Percentiles rank a stretch among this genome's conserved stretches.
phyloP scores from a whole-genome alignment of 1,140 invertebrate genomes.

The Hesperophylax magnus region DNA sequence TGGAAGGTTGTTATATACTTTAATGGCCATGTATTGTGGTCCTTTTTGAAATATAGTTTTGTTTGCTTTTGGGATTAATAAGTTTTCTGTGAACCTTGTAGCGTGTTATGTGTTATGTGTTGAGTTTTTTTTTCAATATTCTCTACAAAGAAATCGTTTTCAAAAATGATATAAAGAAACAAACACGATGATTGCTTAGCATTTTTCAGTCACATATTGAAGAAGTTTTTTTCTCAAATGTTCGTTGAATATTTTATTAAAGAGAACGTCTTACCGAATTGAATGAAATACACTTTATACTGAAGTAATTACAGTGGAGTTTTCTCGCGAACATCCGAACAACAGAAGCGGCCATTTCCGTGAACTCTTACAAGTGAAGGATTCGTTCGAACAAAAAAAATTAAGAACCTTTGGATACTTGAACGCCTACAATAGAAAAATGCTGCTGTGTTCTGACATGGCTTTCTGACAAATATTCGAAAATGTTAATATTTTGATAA shows the following conservation, averaged over 20 bases:
- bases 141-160: no score
- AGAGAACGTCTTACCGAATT: constrained; percentile 4
- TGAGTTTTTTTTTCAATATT: no score
- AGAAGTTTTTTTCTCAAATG: background rate
- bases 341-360: background rate
- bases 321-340: constrained; percentile 16
- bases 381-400: background rate
- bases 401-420: constrained; percentile 18
- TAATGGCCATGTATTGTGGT: no score
- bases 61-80: no score
- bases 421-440: background rate
- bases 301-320: constrained; percentile 53
- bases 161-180: no score
- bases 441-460: background rate
- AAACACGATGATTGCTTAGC: no score
- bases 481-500: no score
- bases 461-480: no score
- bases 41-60: no score
- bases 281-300: constrained; percentile 42
- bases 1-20: no score
- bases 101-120: no score
- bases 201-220: background rate
- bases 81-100: no score
- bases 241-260: constrained; percentile 34
- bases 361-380: constrained; percentile 3